phyloP scores from a whole-genome alignment of 2,797 vertebrate genomes.

The Brachyalestes nurse region DNA sequence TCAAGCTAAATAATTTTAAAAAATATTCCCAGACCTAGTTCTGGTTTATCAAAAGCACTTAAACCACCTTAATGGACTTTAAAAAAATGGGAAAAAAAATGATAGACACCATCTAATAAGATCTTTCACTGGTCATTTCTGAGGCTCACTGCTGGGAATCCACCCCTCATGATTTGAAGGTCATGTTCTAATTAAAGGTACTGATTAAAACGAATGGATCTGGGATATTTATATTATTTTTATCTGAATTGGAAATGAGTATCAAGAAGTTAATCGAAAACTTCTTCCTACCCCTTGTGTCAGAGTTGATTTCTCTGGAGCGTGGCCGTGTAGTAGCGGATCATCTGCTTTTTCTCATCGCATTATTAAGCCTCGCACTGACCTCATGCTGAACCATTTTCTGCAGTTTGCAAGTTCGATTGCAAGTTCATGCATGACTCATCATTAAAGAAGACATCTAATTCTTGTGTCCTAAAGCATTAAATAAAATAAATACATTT shows the following conservation, averaged over 20 bases:
- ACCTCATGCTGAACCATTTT: conserved; percentile 5
- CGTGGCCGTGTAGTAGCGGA: background rate
- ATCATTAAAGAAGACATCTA: background rate
- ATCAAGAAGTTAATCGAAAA: background rate
- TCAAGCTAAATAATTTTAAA: background rate
- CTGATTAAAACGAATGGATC: conserved; percentile 3
- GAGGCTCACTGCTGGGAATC: background rate
- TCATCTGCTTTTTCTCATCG: background rate
- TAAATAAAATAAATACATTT: background rate
- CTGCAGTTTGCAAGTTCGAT: background rate
- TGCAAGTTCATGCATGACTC: background rate
- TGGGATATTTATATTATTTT: background rate
- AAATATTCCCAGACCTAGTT: background rate
- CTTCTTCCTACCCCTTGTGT: background rate
- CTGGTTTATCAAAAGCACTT: background rate
- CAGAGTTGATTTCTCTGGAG: background rate
- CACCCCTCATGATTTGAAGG: background rate
- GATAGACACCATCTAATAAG: background rate
- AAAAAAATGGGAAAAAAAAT: no score
- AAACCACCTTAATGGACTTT: background rate
- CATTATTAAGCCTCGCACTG: background rate
- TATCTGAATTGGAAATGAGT: background rate
- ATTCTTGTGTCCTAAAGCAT: background rate
- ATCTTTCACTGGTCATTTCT: background rate
- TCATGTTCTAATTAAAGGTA: conserved; percentile 5